A percentile compares a stretch with the other conserved stretches of the same genome.
phyloP scores from a whole-genome alignment of 2,113 vertebrate genomes.

The Solenodon paradoxus region DNA sequence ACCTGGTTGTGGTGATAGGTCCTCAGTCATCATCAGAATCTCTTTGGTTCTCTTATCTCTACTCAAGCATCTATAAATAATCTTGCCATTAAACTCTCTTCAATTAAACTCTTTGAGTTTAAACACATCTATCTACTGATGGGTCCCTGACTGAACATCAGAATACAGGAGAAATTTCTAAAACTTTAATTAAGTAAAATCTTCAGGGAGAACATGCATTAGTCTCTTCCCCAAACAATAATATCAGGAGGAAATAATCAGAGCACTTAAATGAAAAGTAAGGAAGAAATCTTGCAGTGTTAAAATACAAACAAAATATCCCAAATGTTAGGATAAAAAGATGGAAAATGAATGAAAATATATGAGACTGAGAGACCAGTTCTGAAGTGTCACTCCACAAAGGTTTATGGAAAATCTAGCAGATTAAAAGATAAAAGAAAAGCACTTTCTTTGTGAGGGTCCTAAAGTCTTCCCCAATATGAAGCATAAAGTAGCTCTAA shows the following conservation, averaged over 20 bases:
- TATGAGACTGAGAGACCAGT: background rate
- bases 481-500: background rate
- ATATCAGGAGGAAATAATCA: background rate
- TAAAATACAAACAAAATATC: background rate
- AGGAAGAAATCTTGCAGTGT: background rate
- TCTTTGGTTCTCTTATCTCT: background rate
- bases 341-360: background rate
- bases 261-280: background rate
- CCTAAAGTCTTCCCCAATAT: background rate
- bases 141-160: background rate
- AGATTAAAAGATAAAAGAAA: background rate
- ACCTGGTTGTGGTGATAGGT: background rate
- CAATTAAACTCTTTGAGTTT: background rate
- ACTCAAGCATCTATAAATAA: background rate
- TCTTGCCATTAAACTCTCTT: background rate
- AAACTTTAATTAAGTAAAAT: background rate
- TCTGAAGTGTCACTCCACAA: background rate
- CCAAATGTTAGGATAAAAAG: background rate
- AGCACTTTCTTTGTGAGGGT: background rate
- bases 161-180: background rate
- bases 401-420: background rate
- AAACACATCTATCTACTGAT: background rate
- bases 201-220: background rate
- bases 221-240: background rate
- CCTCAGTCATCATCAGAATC: background rate